Percentiles rank a stretch among this genome's conserved stretches.
These are phyloP conservation scores for Antheraea pernyi DNA, from an alignment of 1,140 invertebrate genomes.

Conservation along the genomic window DNA sequence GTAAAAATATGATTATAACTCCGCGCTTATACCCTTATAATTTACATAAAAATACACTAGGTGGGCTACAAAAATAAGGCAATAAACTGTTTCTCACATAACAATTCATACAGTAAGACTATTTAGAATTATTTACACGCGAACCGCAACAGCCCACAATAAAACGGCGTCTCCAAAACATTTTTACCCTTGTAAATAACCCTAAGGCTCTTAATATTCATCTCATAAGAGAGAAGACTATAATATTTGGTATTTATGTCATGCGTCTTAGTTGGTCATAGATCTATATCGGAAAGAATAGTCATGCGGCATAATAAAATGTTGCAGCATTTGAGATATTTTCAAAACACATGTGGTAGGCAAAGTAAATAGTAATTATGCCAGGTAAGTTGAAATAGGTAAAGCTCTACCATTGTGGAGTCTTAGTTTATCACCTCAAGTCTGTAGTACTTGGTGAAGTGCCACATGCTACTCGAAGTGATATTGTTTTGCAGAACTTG, in stretches of 20 bases:
- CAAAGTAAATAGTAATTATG: too few relatives aligned
- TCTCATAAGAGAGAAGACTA: constrained; percentile 52
- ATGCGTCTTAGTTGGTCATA: constrained; percentile 28
- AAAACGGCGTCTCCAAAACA: constrained; percentile 63
- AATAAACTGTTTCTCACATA: constrained; percentile 21
- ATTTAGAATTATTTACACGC: constrained; percentile 43
- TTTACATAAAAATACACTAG: neutral
- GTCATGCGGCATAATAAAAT: neutral
- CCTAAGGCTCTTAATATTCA: constrained; percentile 58
- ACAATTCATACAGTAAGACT: constrained; percentile 23
- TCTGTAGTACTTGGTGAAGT: too few relatives aligned
- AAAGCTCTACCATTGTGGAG: too few relatives aligned
- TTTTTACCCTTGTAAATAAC: constrained; percentile 69
- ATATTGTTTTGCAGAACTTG: too few relatives aligned
- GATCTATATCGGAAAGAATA: constrained; percentile 14
- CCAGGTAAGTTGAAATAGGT: too few relatives aligned
- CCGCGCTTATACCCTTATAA: neutral
- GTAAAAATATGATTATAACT: constrained; percentile 3
- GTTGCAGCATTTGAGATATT: too few relatives aligned
- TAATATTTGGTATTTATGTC: constrained; percentile 43
- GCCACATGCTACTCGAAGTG: too few relatives aligned
- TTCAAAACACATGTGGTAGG: too few relatives aligned
- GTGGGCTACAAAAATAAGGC: constrained; percentile 9
- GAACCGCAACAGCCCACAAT: constrained; percentile 37
- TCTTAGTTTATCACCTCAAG: too few relatives aligned